Conservation (phyloP, 1,140 invertebrate genomes). For the Orussus abietinus region DNA sequence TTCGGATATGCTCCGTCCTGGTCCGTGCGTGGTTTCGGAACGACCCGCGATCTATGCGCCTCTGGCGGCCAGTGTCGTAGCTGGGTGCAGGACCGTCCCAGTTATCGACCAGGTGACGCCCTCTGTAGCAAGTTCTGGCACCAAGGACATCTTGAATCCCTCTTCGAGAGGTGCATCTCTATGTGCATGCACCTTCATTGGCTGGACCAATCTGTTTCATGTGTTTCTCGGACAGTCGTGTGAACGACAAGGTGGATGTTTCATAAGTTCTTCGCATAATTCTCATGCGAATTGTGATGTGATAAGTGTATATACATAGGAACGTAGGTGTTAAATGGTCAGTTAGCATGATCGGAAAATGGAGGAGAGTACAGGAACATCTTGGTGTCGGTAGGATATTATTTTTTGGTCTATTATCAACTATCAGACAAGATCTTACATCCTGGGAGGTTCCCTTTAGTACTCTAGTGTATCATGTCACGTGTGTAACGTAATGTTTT, state of each 20-base stretch:
- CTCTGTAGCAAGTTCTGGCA: no score
- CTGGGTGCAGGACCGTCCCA: no score
- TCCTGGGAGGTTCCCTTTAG: conserved; percentile 37
- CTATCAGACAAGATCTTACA: conserved; percentile 17
- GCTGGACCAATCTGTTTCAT: no score
- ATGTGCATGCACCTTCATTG: no score
- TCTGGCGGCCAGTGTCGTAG: no score
- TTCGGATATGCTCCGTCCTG: no score
- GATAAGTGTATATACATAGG: conserved; percentile 28
- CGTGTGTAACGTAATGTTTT: background rate
- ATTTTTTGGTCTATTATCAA: conserved; percentile 2
- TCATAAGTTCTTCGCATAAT: conserved; percentile 17
- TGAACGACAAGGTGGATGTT: conserved; percentile 23
- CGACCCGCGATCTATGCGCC: no score
- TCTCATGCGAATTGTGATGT: conserved; percentile 21
- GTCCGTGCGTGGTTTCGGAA: no score
- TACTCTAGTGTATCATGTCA: conserved; percentile 6
- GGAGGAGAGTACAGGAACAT: conserved; percentile 32
- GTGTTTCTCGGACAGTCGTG: conserved; percentile 10
- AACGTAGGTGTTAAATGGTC: conserved; percentile 14
- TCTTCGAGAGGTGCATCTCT: no score
- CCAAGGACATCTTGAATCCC: no score
- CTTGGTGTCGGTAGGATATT: conserved; percentile 30
- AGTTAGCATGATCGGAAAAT: conserved; percentile 28
- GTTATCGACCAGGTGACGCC: no score